Conservation (phyloP, 2,113 vertebrate species). For the Progne subis region DNA sequence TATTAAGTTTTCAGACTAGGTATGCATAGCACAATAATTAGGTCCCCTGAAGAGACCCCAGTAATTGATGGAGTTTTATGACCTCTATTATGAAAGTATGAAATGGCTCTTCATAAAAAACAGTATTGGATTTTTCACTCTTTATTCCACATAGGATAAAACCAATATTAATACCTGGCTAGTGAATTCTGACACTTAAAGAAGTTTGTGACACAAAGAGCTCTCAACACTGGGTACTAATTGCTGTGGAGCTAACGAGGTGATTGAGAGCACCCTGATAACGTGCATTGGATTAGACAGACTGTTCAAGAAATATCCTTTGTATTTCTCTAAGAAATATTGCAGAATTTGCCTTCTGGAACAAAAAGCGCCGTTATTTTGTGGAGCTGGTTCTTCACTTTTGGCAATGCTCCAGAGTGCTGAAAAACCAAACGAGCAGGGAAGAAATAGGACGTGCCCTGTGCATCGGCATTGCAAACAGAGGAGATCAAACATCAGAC, state of each 20-base stretch:
- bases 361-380: not conserved
- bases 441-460: not conserved
- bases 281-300: not conserved
- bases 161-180: not conserved
- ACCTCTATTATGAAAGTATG: not conserved
- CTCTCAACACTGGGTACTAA: not conserved
- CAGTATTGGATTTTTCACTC: not conserved
- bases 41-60: slow-evolving; percentile 37
- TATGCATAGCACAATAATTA: slow-evolving; percentile 23
- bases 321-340: not conserved
- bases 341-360: not conserved
- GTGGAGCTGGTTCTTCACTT: not conserved
- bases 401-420: not conserved
- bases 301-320: not conserved
- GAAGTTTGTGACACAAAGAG: not conserved
- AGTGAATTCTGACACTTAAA: not conserved
- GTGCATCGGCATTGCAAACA: not conserved
- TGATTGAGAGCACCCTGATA: fast-evolving
- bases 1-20: slow-evolving; percentile 48
- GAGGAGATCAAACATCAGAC: not conserved
- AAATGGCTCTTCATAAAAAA: not conserved
- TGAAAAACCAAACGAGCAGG: not conserved
- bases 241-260: not conserved
- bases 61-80: slow-evolving; percentile 36
- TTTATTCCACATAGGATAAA: not conserved